phyloP scores from a whole-genome alignment of 2,113 vertebrate species.

The Mobula hypostoma region DNA sequence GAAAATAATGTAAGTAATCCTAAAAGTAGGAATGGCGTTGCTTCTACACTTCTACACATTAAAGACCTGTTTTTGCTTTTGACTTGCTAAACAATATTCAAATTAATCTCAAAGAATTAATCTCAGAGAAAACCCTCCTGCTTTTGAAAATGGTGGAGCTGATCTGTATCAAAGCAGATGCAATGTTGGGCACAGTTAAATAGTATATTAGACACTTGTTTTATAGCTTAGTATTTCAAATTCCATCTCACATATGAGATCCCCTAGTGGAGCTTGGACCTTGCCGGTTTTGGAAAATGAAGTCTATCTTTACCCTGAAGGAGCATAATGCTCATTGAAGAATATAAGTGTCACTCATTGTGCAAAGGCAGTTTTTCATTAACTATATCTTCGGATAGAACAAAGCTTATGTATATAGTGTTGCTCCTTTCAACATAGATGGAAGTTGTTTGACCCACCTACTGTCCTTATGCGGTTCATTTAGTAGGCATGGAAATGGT shows the following conservation, averaged over 20 bases:
- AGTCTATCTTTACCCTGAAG: neutral
- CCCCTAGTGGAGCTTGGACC: neutral
- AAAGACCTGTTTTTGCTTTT: neutral
- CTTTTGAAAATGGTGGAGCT: neutral
- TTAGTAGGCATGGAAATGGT: neutral
- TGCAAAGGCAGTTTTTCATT: too few species aligned
- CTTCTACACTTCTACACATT: neutral
- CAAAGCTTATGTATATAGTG: neutral
- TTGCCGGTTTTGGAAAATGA: neutral
- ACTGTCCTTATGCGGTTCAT: neutral
- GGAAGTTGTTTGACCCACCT: neutral
- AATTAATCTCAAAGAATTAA: neutral
- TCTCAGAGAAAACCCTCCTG: neutral
- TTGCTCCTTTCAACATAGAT: neutral
- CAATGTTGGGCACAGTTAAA: neutral
- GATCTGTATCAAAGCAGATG: neutral
- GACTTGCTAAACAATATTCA: neutral
- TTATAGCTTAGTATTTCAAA: neutral
- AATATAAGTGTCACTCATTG: neutral
- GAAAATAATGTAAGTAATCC: neutral
- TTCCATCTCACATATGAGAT: neutral
- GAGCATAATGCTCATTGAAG: neutral
- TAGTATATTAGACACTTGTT: neutral
- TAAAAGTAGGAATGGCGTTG: neutral
- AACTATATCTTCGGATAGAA: neutral